Evolutionary conservation across 2,797 vertebrate genomes (phyloP).

Genomic region (Numenius phaeopus): DNA sequence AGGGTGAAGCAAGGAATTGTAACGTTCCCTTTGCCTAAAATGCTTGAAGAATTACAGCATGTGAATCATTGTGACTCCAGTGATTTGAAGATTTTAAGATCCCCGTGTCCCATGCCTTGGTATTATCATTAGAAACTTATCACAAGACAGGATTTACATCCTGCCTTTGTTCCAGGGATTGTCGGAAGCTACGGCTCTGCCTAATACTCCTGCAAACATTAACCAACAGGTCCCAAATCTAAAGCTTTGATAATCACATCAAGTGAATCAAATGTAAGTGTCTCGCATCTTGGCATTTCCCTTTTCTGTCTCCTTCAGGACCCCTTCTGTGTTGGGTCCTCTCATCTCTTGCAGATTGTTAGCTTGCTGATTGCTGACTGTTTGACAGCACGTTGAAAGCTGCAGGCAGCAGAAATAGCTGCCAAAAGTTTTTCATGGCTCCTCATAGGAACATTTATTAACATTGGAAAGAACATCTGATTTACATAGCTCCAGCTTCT

Average conservation of each 20-base stretch:
- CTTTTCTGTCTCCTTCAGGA: not conserved
- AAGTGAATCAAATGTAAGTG: not conserved
- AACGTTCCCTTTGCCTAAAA: not conserved
- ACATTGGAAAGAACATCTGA: not conserved
- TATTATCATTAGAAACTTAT: conserved; percentile 31
- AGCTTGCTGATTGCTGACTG: conserved; percentile 8
- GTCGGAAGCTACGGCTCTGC: not conserved
- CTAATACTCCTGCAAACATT: not conserved
- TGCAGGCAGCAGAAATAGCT: conserved; percentile 17
- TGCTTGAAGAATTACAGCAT: not conserved
- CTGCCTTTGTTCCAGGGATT: conserved; percentile 39
- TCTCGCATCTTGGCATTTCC: not conserved
- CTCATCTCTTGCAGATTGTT: not conserved
- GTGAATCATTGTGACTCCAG: rapidly evolving
- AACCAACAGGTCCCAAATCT: not conserved
- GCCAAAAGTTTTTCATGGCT: not conserved
- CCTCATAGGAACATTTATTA: not conserved
- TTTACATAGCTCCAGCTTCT: not conserved
- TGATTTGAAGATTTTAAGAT: not conserved
- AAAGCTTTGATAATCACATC: conserved; percentile 4
- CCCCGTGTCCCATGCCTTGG: not conserved
- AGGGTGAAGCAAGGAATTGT: not conserved
- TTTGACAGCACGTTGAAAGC: conserved; percentile 18
- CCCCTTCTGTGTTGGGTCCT: not conserved
- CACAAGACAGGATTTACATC: conserved; percentile 24